Base-by-base conservation (phyloP, 2,888 invertebrate genomes). In the Agonopterix subpropinquella region DNA sequence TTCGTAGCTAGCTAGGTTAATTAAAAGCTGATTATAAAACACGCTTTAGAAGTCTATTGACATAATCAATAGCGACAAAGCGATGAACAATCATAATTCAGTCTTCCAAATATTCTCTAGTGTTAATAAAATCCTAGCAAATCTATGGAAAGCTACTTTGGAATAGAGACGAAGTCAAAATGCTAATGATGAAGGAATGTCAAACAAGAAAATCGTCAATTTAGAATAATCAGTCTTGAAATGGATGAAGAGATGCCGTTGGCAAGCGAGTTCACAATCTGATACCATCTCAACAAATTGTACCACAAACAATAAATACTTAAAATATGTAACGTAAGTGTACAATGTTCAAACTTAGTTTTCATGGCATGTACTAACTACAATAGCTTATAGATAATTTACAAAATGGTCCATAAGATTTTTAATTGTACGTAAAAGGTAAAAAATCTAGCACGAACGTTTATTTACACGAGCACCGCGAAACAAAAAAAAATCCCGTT, bases 141-240 rank as follows among this genome's bases (percentile, higher is more conserved):
- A 61, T 59, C 65, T 67, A 72, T 62, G 53, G 56, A 60, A 60
- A 56, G 11, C 13, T 13, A 42, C 48, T 47, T 43, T 61, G 50
- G 62, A 59, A 59, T 62, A 57, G 60, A 45, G 28, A 47, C 47
- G 50, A 41, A 49, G 49, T 45, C 50, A 53, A 52, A 54, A 50
- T 43, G 49, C 42, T 54, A 47, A 55, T 52, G 50, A 50, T 44
- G 28, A 47, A 69, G 84, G 84, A 86, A 85, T 85, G 85, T 85
- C 68, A 73, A 71, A 74, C 63, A 51, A 28, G 28, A 28, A 28
- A 70, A 52, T 65, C 70, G 72, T 75, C 69, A 85, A 86, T 87
- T 88, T 85, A 81, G 85, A 79, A 78, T 78, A 83, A 82, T 88
- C 88, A 88, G 88, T 88, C 88, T 86, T 88, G 75, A 76, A 76